Evolutionary conservation across 2,797 vertebrate species (phyloP), one percentile per base, ranked within the genome.

Genomic region (Myotis myotis): DNA sequence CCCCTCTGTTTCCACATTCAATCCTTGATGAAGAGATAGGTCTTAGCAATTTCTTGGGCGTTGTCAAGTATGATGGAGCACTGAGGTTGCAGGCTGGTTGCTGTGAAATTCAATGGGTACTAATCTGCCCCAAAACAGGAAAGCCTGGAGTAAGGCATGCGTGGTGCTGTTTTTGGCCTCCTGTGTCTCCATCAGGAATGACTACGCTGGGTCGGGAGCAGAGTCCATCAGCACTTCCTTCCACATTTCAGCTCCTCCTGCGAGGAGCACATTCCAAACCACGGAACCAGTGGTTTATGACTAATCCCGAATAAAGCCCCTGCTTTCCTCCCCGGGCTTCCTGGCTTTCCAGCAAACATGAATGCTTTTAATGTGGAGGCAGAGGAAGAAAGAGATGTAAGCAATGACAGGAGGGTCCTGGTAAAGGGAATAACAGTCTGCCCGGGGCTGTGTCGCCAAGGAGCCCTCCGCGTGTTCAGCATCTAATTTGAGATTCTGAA

Each of bases 231-330:
- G 74, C 83, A 74, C 87, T 79, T 91, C 81, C 64, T 83, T 87
- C 81, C 66, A 75, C 90, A 84, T 94, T 83, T 81, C 53, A 66
- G 62, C 49, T 76, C 78, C 84, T 89, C 60, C 76, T 90, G 75
- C 84, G 92, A 95, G 66, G 79, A 94, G 84, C 66, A 78, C 47
- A 94, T 91, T 91, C 94, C 66, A 78, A 88, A 95, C 82, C 94
- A 84, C 49, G 20, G 95, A 93, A 81, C 71, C 93, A 94, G 36
- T 95, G 92, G 81, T 49, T 96, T 93, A 85, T 84, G 79, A 96
- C 95, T 96, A 96, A 96, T 96, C 95, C 82, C 17, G 9, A 94
- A 91, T 94, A 97, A 97, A 95, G 90, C 87, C 57, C 89, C 83
- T 36, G 47, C 81, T 84, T 94, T 79, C 80, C 90, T 91, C 93